These are phyloP conservation scores for Pristiophorus japonicus DNA, from an alignment of 2,113 vertebrate species.

Conservation along the genomic window DNA sequence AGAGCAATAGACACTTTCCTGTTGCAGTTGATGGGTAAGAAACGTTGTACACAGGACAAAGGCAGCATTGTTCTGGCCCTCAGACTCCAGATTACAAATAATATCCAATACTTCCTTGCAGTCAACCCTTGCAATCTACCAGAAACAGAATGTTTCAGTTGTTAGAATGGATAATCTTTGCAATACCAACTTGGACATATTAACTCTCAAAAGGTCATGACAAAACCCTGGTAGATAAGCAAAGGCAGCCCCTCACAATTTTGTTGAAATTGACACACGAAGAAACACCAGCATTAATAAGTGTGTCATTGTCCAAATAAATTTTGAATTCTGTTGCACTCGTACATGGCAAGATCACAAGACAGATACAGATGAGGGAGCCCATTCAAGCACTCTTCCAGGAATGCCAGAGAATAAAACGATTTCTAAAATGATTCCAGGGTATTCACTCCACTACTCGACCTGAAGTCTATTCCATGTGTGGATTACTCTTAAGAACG, in stretches of 20 bases:
- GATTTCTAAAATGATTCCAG: background rate
- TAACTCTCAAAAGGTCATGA: background rate
- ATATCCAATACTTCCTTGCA: conserved; percentile 91
- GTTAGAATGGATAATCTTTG: conserved; percentile 35
- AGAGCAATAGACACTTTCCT: conserved; percentile 81
- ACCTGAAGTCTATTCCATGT: too few relatives aligned
- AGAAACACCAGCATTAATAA: too few relatives aligned
- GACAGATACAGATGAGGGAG: background rate
- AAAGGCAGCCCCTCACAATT: background rate
- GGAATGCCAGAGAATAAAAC: background rate
- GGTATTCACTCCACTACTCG: background rate
- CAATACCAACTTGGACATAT: background rate
- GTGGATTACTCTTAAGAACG: background rate
- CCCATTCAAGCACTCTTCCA: background rate
- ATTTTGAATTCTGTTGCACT: background rate
- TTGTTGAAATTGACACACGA: background rate
- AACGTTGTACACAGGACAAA: conserved; percentile 95
- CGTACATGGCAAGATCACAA: background rate
- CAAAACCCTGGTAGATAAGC: background rate
- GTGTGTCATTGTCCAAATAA: background rate
- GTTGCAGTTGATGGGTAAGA: conserved; percentile 92
- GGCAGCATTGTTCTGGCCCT: conserved; percentile 88
- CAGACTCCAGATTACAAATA: conserved; percentile 88
- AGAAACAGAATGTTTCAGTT: conserved; percentile 40
- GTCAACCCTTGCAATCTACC: conserved; percentile 86